Percentiles rank a stretch among this genome's conserved stretches.
Conservation (phyloP, 2,113 vertebrate genomes). For the Butorides virescens region DNA sequence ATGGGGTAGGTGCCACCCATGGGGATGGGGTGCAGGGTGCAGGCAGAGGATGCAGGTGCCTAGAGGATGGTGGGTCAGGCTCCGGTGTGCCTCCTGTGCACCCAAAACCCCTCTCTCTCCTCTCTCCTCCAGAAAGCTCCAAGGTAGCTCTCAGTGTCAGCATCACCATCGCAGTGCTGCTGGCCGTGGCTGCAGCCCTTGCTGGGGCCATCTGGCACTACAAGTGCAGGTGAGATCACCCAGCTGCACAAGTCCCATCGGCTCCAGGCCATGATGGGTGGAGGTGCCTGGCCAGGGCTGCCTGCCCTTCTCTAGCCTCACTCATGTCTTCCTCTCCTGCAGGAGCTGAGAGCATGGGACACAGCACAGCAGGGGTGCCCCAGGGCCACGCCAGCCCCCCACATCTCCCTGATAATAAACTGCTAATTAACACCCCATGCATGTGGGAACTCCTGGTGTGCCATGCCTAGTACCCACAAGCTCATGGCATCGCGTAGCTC, state of each 20-base stretch:
- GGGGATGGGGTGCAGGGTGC: not conserved
- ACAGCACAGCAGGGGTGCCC: no score
- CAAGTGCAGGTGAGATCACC: not conserved
- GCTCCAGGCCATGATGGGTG: not conserved
- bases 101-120: not conserved
- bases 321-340: not conserved
- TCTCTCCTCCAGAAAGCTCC: not conserved
- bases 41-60: not conserved
- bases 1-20: not conserved
- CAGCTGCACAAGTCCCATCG: not conserved
- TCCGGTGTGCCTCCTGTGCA: accelerated
- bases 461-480: accelerated
- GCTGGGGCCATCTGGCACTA: not conserved
- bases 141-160: not conserved
- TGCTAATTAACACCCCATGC: accelerated
- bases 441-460: not conserved
- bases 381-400: accelerated
- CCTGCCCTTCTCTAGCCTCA: not conserved
- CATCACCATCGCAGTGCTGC: not conserved
- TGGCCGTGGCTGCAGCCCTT: not conserved
- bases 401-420: not conserved
- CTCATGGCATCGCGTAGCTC: not conserved
- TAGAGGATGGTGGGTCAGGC: not conserved
- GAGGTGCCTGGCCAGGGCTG: not conserved
- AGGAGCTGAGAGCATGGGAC: not conserved